Evolutionary conservation across 2,888 invertebrate genomes (phyloP).

Genomic region (Agapostemon virescens): DNA sequence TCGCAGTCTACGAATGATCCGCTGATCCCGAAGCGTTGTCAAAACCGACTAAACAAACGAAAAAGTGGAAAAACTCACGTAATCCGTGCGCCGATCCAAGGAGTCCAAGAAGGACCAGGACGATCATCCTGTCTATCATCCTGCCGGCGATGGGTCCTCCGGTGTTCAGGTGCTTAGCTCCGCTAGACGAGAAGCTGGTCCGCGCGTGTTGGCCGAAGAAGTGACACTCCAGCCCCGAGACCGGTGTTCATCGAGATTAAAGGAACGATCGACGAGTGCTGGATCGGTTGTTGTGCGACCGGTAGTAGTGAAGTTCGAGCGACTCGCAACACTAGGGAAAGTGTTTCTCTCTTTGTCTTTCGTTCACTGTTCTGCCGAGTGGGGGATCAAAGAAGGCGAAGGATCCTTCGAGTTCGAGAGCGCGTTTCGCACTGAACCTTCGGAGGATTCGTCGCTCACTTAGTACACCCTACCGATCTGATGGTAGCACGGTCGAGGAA

Average conservation of each 20-base stretch:
- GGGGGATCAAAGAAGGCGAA: slow-evolving; percentile 64
- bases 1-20: neutral
- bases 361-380: slow-evolving; percentile 4
- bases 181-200: slow-evolving; percentile 18
- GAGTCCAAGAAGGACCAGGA: slow-evolving; percentile 69
- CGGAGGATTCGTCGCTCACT: slow-evolving; percentile 74
- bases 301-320: slow-evolving; percentile 15
- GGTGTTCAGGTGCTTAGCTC: neutral
- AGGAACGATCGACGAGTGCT: slow-evolving; percentile 29
- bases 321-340: slow-evolving; percentile 22
- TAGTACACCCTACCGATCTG: slow-evolving; percentile 74
- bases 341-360: slow-evolving; percentile 31
- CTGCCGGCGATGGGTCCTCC: slow-evolving; percentile 9
- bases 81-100: slow-evolving; percentile 63
- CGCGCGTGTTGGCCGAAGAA: slow-evolving; percentile 24
- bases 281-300: slow-evolving; percentile 5
- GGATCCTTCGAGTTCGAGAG: slow-evolving; percentile 75
- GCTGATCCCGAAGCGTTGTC: too few species aligned
- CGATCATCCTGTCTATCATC: slow-evolving; percentile 65
- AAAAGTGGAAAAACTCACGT: slow-evolving; percentile 51
- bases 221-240: slow-evolving; percentile 31
- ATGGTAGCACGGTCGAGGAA: slow-evolving; percentile 50
- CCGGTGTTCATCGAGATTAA: slow-evolving; percentile 54
- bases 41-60: neutral
- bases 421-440: slow-evolving; percentile 78